Percentiles rank a stretch among this genome's conserved stretches.
These are phyloP conservation scores for Onychomys arenicola DNA, from an alignment of 2,797 vertebrate genomes.

Conservation along the genomic window DNA sequence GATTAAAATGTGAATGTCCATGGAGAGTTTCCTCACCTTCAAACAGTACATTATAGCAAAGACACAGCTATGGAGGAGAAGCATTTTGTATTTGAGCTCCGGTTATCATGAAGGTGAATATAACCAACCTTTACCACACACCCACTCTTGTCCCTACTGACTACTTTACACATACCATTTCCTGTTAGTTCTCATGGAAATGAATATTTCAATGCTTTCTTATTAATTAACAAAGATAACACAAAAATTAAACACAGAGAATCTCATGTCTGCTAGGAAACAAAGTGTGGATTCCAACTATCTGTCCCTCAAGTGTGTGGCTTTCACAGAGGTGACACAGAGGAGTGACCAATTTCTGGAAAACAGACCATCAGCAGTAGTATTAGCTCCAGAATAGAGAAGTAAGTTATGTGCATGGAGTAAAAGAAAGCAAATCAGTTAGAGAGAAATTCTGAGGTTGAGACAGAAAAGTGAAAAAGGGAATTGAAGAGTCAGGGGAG, in stretches of 20 bases:
- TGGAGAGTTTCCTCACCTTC: background rate
- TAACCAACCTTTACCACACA: background rate
- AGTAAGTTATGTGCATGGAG: background rate
- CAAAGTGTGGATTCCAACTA: background rate
- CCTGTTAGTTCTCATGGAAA: background rate
- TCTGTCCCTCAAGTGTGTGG: background rate
- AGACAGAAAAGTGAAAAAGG: background rate
- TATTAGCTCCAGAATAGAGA: too few relatives aligned
- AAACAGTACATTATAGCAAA: background rate
- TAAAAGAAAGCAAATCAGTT: background rate
- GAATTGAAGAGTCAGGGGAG: background rate
- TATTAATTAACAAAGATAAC: background rate
- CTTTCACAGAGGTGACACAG: background rate
- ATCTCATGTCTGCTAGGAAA: background rate
- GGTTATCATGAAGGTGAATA: background rate
- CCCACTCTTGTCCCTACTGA: background rate
- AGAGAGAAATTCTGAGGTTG: background rate
- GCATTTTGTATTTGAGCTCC: background rate
- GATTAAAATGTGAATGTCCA: background rate
- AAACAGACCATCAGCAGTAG: background rate
- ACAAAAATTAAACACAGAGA: background rate
- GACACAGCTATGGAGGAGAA: background rate
- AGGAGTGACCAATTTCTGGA: background rate
- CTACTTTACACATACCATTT: background rate
- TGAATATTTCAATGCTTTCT: background rate